Percentiles rank a stretch among this genome's conserved stretches.
phyloP scores from a whole-genome alignment of 1,140 invertebrate species.

The Whitmania pigra region DNA sequence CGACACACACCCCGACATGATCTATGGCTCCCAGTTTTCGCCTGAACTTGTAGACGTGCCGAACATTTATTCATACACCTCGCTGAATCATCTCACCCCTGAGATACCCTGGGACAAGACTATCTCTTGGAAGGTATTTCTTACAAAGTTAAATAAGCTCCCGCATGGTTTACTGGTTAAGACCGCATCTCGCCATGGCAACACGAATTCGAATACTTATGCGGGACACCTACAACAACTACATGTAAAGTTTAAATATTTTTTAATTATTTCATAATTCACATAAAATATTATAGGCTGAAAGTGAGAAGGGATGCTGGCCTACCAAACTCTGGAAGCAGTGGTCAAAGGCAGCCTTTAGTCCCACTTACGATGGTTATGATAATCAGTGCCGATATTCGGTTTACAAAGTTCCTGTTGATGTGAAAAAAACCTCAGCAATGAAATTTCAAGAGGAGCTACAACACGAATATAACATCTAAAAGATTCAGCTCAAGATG shows the following conservation, averaged over 20 bases:
- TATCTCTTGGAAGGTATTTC: slow-evolving; percentile 22
- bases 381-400: slow-evolving; percentile 23
- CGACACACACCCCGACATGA: slow-evolving; percentile 24
- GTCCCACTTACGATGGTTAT: slow-evolving; percentile 21
- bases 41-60: slow-evolving; percentile 20
- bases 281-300: background rate
- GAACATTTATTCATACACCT: slow-evolving; percentile 16
- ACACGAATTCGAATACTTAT: too few species aligned
- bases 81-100: slow-evolving; percentile 14
- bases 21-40: slow-evolving; percentile 23
- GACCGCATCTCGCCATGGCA: background rate
- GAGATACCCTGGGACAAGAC: slow-evolving; percentile 23
- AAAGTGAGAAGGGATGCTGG: slow-evolving; percentile 22
- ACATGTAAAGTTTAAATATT: too few species aligned
- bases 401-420: slow-evolving; percentile 19
- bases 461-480: too few species aligned
- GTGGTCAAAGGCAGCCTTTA: slow-evolving; percentile 16
- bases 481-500: too few species aligned
- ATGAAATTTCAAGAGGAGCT: too few species aligned
- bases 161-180: too few species aligned
- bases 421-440: too few species aligned
- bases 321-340: slow-evolving; percentile 21
- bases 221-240: too few species aligned
- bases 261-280: background rate
- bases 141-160: too few species aligned